Evolutionary conservation across 2,797 vertebrate species (phyloP), one percentile per base, ranked within the genome.

Genomic region (Oryzias dopingdopingensis): DNA sequence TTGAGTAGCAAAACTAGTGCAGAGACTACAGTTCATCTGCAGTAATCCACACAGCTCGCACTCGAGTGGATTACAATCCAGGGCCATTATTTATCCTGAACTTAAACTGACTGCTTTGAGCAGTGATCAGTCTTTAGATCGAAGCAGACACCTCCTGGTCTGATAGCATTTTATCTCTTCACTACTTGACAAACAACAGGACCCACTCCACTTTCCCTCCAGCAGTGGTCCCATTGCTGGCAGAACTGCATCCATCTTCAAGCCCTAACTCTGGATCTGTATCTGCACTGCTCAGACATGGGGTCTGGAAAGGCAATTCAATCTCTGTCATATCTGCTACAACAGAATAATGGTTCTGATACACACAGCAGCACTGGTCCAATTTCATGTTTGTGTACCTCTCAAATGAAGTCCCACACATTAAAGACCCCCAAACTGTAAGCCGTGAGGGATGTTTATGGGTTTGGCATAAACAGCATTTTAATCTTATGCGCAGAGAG

Each of bases 71-170:
- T 90, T 91, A 89, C 83, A 82, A 79, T 81, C 76, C 74, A 14
- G 68, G 84, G 83, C 87, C 84, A 83, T 72, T 86, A 84, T 90
- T 90, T 91, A 91, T 91, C 90, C 87, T 87, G 85, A 86, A 73
- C 80, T 78, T 90, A 90, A 90, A 91, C 85, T 77, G 67, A 72
- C 79, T 54, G 68, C 80, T 74, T 79, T 77, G 73, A 53, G 66
- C 65, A 62, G 74, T 1, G 56, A 74, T 60, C 17, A 6, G 54
- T 53, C 80, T 59, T 59, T 43, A 52, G 68, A 76, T 59, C 59
- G 23, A 40, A 67, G 65, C 84, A 86, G 85, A 90, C 87, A 86
- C 86, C 86, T 90, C 85, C 83, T 53, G 56, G 67, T 57, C 69
- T 49, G 90, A 91, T 90, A 91, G 74, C 84, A 90, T 92, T 88